Percentiles rank a stretch among this genome's conserved stretches.
Conservation (phyloP, 2,113 vertebrate species). For the Lophius piscatorius region DNA sequence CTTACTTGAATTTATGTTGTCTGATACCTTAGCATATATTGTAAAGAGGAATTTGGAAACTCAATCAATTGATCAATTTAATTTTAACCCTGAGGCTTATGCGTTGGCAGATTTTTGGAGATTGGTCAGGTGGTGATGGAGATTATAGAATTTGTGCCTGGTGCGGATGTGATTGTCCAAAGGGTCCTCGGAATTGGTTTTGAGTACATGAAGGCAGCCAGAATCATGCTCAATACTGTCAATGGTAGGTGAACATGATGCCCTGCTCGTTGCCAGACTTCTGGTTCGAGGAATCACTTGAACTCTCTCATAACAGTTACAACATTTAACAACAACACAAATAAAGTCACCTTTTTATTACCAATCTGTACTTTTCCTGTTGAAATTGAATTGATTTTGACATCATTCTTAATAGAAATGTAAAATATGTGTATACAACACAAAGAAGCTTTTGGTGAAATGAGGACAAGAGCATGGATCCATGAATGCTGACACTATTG, state of each 20-base stretch:
- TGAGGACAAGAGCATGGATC: too few species aligned
- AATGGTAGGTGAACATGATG: constrained; percentile 54
- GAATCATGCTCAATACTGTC: constrained; percentile 37
- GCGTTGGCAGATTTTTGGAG: constrained; percentile 64
- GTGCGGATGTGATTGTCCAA: constrained; percentile 49
- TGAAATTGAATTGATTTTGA: too few species aligned
- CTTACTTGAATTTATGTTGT: neutral
- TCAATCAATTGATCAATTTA: too few species aligned
- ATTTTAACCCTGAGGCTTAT: neutral
- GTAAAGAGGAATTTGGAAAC: too few species aligned
- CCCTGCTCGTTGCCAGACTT: neutral
- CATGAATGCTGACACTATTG: neutral
- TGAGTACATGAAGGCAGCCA: constrained; percentile 61
- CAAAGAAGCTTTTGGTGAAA: too few species aligned
- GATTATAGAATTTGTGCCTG: constrained; percentile 56
- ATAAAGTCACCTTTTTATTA: too few species aligned
- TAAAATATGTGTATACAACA: too few species aligned
- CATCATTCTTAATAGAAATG: too few species aligned
- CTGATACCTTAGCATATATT: too few species aligned
- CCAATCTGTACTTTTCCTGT: too few species aligned
- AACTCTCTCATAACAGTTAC: too few species aligned
- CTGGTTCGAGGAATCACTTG: neutral
- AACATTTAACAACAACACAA: too few species aligned
- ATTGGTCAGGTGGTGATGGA: constrained; percentile 60
- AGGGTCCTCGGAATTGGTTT: constrained; percentile 49